Base-by-base conservation (phyloP, 2,888 invertebrate genomes). In the Polymixis flavicincta region DNA sequence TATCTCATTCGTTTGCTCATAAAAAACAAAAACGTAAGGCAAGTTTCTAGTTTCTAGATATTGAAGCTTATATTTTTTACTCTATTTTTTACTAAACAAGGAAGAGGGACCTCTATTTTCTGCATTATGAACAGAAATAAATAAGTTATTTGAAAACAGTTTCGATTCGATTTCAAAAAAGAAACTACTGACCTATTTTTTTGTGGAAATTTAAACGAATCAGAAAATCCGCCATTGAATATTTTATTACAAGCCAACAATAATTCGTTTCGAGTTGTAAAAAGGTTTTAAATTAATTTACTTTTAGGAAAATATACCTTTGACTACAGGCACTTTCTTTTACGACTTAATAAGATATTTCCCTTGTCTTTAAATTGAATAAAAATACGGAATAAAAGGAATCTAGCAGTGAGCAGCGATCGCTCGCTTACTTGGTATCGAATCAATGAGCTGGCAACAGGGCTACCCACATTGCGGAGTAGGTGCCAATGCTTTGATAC, bases 401-500 rank as follows among this genome's bases (percentile, higher is more conserved):
- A 48, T 57, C 25, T 71, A 66, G 57, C 57, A 67, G 68, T 68
- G 66, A 68, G 59, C 45, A 64, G 61, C 61, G 32, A 72, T 55
- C 71, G 14, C 50, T 17, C 32, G 72, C 28, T 67, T 55, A 74
- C 25, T 84, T 84, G 80, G 71, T 60, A 13, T 22, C 85, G 59
- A 72, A 1, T 52, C 82, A 82, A 19, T 80, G 82, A 63, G 52
- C 76, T n/a, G 82, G 59, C 69, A 82, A 84, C 59, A 60, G 50
- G 59, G 45, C 61, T 69, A 13, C 32, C 61, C 45, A 71, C 54
- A 75, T 55, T 25, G 52, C 54, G 55, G 32, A 66, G 69, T 66
- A 25, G 22, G 50, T 71, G 14, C n/a, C 71, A 75, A 73, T 66
- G 73, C 69, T 80, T 71, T 50, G 61, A 75, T 75, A 80, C 50